Percentiles rank a stretch among this genome's conserved stretches.
These are phyloP conservation scores for Samia ricini DNA, from an alignment of 1,140 invertebrate genomes.

Conservation along the genomic window DNA sequence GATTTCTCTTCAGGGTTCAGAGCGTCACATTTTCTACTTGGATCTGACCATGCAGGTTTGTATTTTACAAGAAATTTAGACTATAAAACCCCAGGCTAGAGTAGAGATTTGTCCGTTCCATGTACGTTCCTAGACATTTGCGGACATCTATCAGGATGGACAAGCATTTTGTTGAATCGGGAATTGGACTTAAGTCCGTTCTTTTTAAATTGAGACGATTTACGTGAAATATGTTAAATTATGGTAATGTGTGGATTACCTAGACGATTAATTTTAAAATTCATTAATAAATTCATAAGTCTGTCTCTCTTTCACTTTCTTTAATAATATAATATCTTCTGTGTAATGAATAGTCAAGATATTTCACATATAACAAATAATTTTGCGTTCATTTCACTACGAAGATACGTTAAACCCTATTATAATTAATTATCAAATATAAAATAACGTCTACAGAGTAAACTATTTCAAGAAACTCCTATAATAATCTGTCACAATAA, in stretches of 20 bases:
- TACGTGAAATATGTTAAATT: conserved; percentile 36
- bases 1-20: conserved; percentile 49
- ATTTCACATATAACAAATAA: no score
- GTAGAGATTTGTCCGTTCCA: conserved; percentile 18
- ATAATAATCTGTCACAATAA: conserved; percentile 2
- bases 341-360: no score
- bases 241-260: neutral
- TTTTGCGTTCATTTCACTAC: no score
- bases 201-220: conserved; percentile 64
- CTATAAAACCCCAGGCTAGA: conserved; percentile 16
- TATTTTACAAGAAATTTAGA: conserved; percentile 17
- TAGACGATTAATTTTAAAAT: no score
- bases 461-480: neutral
- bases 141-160: conserved; percentile 66
- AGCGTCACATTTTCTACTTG: conserved; percentile 30
- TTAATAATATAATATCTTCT: no score
- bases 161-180: conserved; percentile 68
- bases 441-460: neutral
- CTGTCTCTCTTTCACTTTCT: no score
- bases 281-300: no score
- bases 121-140: conserved; percentile 29
- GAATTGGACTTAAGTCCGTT: conserved; percentile 57
- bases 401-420: no score
- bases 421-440: neutral
- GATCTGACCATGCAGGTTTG: conserved; percentile 28